Evolutionary conservation across 2,888 invertebrate genomes (phyloP).

Genomic region (Tachystola acroxantha): DNA sequence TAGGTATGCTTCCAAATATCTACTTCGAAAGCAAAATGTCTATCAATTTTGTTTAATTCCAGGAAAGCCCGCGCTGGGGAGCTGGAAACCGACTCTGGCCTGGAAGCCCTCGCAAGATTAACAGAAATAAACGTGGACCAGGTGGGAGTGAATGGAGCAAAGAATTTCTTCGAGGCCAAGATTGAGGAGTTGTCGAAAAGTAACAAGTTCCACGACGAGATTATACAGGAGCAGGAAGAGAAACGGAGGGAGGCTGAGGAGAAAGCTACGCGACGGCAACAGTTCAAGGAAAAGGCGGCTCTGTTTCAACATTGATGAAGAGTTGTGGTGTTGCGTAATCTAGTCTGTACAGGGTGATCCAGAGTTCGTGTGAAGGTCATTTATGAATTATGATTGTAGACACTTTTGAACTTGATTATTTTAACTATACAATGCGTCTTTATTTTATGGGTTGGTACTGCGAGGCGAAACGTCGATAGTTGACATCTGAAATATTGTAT

Average conservation of each 20-base stretch:
- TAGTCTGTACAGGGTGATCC: no score
- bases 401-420: no score
- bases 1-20: no score
- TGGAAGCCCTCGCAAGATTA: slow-evolving; percentile 90
- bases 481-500: no score
- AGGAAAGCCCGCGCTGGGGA: slow-evolving; percentile 96
- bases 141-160: slow-evolving; percentile 96
- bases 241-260: slow-evolving; percentile 90
- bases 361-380: no score
- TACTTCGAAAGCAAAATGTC: no score
- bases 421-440: no score
- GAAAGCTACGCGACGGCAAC: slow-evolving; percentile 86
- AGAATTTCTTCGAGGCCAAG: slow-evolving; percentile 97
- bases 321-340: slow-evolving; percentile 37
- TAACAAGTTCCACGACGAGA: slow-evolving; percentile 95
- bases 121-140: slow-evolving; percentile 96
- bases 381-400: no score
- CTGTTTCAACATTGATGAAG: slow-evolving; percentile 79
- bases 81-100: slow-evolving; percentile 90
- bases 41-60: slow-evolving; percentile 20
- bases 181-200: slow-evolving; percentile 90
- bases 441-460: no score
- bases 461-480: no score
- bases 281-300: slow-evolving; percentile 93
- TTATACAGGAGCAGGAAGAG: slow-evolving; percentile 94